phyloP scores from a whole-genome alignment of 92 coral and sea anemone species.

The Nematostella vectensis region DNA sequence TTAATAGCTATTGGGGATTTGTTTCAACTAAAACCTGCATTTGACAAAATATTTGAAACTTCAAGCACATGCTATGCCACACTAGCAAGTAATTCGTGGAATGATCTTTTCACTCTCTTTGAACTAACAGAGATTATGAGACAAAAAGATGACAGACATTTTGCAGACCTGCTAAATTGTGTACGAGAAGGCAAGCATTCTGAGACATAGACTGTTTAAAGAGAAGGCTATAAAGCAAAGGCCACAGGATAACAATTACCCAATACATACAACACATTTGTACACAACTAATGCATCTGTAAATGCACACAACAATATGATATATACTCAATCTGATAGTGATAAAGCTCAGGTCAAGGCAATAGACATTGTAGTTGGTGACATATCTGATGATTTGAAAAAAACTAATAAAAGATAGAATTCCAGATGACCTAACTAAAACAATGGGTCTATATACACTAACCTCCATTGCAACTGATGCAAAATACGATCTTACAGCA shows the following conservation, averaged over 20 bases:
- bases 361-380: constrained; percentile 47
- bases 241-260: constrained; percentile 11
- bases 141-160: too few species aligned
- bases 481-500: too few species aligned
- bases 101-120: too few species aligned
- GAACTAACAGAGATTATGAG: too few species aligned
- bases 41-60: constrained; percentile 43
- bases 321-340: constrained; percentile 10
- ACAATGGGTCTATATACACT: too few species aligned
- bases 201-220: constrained; percentile 20
- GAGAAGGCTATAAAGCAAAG: constrained; percentile 16
- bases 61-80: too few species aligned
- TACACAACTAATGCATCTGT: constrained; percentile 24
- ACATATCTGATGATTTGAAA: constrained; percentile 38
- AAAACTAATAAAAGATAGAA: too few species aligned
- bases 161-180: too few species aligned
- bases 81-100: too few species aligned
- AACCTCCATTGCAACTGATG: too few species aligned
- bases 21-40: constrained; percentile 55
- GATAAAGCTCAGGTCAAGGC: constrained; percentile 36
- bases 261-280: constrained; percentile 18
- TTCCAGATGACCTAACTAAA: too few species aligned
- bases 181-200: constrained; percentile 48
- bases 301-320: too few species aligned
- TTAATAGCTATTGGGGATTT: constrained; percentile 58